Evolutionary conservation across 2,797 vertebrate species (phyloP).

Genomic region (Tarsius wallacei): DNA sequence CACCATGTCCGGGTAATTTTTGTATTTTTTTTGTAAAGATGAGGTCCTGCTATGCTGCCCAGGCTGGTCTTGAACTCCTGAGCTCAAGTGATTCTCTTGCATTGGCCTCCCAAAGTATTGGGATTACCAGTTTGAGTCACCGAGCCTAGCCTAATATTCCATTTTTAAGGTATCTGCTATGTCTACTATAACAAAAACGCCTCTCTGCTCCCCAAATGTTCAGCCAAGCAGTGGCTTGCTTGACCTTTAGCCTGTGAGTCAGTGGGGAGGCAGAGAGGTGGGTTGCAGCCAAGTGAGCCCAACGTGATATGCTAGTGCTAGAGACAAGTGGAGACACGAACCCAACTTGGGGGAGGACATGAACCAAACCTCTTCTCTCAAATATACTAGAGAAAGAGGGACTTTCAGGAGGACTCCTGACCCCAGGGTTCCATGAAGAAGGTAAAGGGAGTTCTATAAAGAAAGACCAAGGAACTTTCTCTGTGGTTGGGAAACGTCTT

Average conservation of each 20-base stretch:
- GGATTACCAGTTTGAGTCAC: too few relatives aligned
- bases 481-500: background rate
- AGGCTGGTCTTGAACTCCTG: too few relatives aligned
- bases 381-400: background rate
- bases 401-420: background rate
- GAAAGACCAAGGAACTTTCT: background rate
- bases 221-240: background rate
- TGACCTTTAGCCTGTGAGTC: background rate
- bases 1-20: too few relatives aligned
- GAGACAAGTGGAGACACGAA: background rate
- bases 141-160: too few relatives aligned
- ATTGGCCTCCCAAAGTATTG: too few relatives aligned
- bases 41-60: too few relatives aligned
- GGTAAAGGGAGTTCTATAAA: background rate
- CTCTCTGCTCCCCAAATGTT: background rate
- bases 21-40: too few relatives aligned
- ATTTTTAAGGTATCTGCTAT: background rate
- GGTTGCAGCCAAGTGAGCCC: background rate
- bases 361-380: background rate
- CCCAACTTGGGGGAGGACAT: background rate
- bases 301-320: background rate
- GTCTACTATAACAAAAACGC: background rate
- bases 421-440: background rate
- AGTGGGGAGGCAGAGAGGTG: background rate
- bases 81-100: too few relatives aligned